Evolutionary conservation across 2,113 vertebrate genomes (phyloP).

Genomic region (Chloroceryle aenea): DNA sequence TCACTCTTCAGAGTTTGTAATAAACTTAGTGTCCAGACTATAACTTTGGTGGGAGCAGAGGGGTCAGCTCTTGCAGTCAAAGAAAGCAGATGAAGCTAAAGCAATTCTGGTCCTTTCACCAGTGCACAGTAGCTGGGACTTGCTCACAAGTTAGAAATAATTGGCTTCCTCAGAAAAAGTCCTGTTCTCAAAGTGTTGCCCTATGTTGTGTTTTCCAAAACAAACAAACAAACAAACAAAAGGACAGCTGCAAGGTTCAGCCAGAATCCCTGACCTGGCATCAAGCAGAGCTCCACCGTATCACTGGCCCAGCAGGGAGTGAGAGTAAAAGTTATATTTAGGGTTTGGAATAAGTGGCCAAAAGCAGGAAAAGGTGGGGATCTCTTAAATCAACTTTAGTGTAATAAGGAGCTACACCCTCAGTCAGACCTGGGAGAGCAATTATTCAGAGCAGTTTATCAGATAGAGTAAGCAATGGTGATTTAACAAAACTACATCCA

Average conservation of each 20-base stretch:
- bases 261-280: neutral
- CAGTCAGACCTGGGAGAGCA: neutral
- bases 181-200: neutral
- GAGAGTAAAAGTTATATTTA: neutral
- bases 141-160: neutral
- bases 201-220: neutral
- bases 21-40: neutral
- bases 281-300: rapidly evolving
- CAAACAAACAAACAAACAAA: neutral
- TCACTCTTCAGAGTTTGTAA: neutral
- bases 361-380: neutral
- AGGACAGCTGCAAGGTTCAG: neutral
- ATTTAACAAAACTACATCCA: neutral
- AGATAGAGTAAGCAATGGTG: neutral
- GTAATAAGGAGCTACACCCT: neutral
- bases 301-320: neutral
- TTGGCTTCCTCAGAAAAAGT: neutral
- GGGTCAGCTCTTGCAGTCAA: neutral
- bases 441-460: neutral
- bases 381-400: neutral
- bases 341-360: neutral
- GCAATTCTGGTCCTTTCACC: neutral
- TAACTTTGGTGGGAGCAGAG: neutral
- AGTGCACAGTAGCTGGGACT: neutral
- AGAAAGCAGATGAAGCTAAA: neutral